Conservation (phyloP, 2,797 vertebrate genomes). For the Octomys mimax region DNA sequence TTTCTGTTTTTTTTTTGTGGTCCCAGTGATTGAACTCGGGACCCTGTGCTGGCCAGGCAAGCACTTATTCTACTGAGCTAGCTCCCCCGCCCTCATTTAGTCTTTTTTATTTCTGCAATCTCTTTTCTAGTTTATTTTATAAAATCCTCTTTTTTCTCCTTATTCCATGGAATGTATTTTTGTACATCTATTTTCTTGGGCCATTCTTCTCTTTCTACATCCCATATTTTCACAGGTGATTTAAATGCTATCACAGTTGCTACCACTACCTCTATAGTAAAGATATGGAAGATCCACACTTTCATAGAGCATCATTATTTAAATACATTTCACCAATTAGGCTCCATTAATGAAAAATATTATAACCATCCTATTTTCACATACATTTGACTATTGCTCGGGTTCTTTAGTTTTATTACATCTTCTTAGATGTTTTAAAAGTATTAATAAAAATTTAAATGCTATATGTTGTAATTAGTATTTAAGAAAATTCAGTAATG, state of each 20-base stretch:
- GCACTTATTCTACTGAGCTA: too few species aligned
- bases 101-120: not conserved
- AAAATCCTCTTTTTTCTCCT: not conserved
- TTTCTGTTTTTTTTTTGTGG: too few species aligned
- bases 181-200: not conserved
- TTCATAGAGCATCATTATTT: not conserved
- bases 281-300: not conserved
- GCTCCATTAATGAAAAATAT: not conserved
- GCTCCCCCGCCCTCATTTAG: too few species aligned
- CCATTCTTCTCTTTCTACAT: not conserved
- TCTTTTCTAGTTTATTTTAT: not conserved
- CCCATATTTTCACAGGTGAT: not conserved
- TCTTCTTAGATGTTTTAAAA: not conserved
- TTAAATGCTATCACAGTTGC: not conserved
- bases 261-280: not conserved
- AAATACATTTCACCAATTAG: not conserved
- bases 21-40: too few species aligned
- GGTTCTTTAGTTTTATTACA: slow-evolving; percentile 22
- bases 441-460: not conserved
- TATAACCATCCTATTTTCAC: not conserved
- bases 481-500: not conserved
- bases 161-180: not conserved
- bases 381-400: slow-evolving; percentile 15
- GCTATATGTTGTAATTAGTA: not conserved
- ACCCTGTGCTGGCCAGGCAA: too few species aligned